phyloP scores from a whole-genome alignment of 2,888 invertebrate species.

The Eurois occulta region DNA sequence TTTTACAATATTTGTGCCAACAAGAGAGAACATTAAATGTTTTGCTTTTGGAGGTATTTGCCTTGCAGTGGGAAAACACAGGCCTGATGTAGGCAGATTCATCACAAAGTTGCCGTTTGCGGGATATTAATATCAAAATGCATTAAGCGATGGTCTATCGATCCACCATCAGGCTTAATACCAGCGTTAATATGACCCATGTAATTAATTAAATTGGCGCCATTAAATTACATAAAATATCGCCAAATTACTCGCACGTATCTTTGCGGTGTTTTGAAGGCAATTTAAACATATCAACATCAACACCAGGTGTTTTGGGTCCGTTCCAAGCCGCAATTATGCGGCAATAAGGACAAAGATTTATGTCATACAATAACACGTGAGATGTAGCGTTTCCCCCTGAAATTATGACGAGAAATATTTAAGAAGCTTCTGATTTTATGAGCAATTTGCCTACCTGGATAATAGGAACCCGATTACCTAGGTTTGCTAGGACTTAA shows the following conservation, averaged over 20 bases:
- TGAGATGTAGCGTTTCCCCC: not conserved
- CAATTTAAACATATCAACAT: conserved; percentile 36
- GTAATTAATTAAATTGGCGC: conserved; percentile 5
- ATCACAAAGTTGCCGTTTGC: not conserved
- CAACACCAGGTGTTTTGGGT: conserved; percentile 28
- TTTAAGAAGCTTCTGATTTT: not conserved
- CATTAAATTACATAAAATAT: conserved; percentile 22
- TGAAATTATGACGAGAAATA: conserved; percentile 10
- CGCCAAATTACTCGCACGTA: conserved; percentile 40
- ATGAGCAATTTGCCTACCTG: not conserved
- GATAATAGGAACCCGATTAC: not conserved
- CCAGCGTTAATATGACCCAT: not conserved
- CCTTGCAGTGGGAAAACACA: not conserved
- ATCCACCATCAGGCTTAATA: not conserved
- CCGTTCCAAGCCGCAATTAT: conserved; percentile 37
- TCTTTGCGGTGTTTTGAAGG: conserved; percentile 36
- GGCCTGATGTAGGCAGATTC: not conserved
- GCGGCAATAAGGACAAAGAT: conserved; percentile 21
- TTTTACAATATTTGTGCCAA: not conserved
- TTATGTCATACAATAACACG: conserved; percentile 33
- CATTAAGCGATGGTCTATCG: not conserved
- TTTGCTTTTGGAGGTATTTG: not conserved
- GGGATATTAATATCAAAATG: not conserved
- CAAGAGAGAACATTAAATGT: not conserved
- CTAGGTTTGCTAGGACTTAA: not conserved